Conservation (phyloP, 2,888 invertebrate species). For the Hydrotaea cyrtoneurina region DNA sequence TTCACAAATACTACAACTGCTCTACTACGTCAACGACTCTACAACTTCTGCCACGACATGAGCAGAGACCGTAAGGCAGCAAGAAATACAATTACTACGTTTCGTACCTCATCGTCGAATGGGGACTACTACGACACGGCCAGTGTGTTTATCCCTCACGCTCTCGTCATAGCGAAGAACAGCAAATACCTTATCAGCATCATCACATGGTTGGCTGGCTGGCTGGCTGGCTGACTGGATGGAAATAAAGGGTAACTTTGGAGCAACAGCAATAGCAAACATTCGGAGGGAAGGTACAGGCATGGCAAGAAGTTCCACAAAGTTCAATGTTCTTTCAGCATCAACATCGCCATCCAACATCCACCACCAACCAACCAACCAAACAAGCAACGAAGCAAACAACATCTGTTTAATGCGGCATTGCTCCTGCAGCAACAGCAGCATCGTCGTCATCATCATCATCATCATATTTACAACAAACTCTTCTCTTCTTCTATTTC, state of each 20-base stretch:
- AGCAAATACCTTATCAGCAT: slow-evolving; percentile 8
- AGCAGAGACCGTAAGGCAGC: no score
- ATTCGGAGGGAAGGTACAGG: neutral
- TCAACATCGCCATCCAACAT: neutral
- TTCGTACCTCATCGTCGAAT: neutral
- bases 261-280: slow-evolving; percentile 17
- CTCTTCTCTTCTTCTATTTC: slow-evolving; percentile 16
- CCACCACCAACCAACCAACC: neutral
- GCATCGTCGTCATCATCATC: neutral
- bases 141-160: neutral
- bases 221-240: neutral
- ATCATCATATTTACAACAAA: neutral
- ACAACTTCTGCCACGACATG: neutral
- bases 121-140: neutral
- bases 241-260: slow-evolving; percentile 31
- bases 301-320: slow-evolving; percentile 27
- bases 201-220: slow-evolving; percentile 24
- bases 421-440: neutral
- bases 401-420: slow-evolving; percentile 40
- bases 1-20: slow-evolving; percentile 27
- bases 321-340: slow-evolving; percentile 65
- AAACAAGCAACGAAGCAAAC: neutral
- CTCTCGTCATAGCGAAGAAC: neutral
- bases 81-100: slow-evolving; percentile 1
- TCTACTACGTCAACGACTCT: neutral